Base-by-base conservation (phyloP, 2,113 vertebrate genomes). In the Trichomycterus rosablanca region DNA sequence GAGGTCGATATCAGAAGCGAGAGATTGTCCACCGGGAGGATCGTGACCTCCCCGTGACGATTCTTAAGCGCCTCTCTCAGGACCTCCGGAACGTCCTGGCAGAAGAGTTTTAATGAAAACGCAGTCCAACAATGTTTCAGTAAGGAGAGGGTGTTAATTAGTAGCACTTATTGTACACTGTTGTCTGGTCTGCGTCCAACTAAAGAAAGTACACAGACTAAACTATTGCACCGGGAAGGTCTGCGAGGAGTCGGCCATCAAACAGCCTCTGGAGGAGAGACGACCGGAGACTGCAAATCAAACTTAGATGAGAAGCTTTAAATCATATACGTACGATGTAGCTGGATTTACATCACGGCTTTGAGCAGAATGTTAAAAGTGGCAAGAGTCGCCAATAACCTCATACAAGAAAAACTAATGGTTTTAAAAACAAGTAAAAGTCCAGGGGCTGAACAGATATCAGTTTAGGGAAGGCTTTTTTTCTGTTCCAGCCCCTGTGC, bases 101-200 rank as follows among this genome's bases (percentile, higher is more conserved):
- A 56, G 51, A 59, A 35, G 14, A 43, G 44, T 70, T 62, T 43
- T 60, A 51, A 53, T 34, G 56, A 53, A 57, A 68, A 66, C 40
- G 63, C 42, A 71, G 62, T 75, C 71, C 76, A 74, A 72, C 53
- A 58, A 67, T 62, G 63, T 59, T 68, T 62, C 59, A 70, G 66
- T 59, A 59, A 62, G 42, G 43, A 75, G 68, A 75, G 75, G 59
- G 74, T 79, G 77, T 77, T 79, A 79, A 79, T 79, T 79, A 75
- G 76, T 66, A 68, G 63, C 68, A 69, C 67, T 70, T 58, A 71
- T 69, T 72, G 46, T 72, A 35, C 74, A 64, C 68, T 65, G 63
- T 73, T 68, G 56, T 69, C 30, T 75, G 77, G 69, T 72, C 40
- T 30, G 24, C 59, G 59, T 71, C 77, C 77, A 76, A 65, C 64